Conservation (phyloP, 2,888 invertebrate species). For the Melanostoma scalare region DNA sequence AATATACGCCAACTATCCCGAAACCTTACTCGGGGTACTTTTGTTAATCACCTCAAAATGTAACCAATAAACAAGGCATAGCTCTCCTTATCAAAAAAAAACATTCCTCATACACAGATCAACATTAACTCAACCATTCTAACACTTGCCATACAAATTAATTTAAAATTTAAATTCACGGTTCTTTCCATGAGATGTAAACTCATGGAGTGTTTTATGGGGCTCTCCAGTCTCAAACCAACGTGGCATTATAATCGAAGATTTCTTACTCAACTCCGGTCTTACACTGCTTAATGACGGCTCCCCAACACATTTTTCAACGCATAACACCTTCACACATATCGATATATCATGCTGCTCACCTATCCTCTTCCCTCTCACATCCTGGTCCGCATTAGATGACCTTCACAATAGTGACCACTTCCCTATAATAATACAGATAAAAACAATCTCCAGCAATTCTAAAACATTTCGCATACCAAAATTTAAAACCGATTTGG, state of each 20-base stretch:
- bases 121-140: slow-evolving; percentile 1
- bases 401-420: too few relatives aligned
- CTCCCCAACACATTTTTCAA: too few relatives aligned
- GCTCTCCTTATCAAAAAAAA: slow-evolving; percentile 26
- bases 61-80: slow-evolving; percentile 19
- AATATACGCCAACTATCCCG: neutral
- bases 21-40: slow-evolving; percentile 9
- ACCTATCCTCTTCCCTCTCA: too few relatives aligned
- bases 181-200: slow-evolving; percentile 29
- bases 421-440: too few relatives aligned
- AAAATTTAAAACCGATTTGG: slow-evolving; percentile 4
- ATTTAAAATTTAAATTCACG: slow-evolving; percentile 16
- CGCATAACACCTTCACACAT: too few relatives aligned
- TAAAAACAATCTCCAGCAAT: neutral
- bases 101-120: slow-evolving; percentile 20
- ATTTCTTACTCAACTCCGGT: slow-evolving; percentile 1
- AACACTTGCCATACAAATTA: too few relatives aligned
- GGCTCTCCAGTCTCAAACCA: slow-evolving; percentile 17
- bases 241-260: slow-evolving; percentile 4
- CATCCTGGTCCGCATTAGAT: too few relatives aligned
- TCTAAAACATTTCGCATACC: neutral
- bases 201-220: slow-evolving; percentile 25
- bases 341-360: too few relatives aligned
- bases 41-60: neutral
- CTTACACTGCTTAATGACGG: too few relatives aligned